Evolutionary conservation across 2,113 vertebrate genomes (phyloP).

Genomic region (Anolis carolinensis): DNA sequence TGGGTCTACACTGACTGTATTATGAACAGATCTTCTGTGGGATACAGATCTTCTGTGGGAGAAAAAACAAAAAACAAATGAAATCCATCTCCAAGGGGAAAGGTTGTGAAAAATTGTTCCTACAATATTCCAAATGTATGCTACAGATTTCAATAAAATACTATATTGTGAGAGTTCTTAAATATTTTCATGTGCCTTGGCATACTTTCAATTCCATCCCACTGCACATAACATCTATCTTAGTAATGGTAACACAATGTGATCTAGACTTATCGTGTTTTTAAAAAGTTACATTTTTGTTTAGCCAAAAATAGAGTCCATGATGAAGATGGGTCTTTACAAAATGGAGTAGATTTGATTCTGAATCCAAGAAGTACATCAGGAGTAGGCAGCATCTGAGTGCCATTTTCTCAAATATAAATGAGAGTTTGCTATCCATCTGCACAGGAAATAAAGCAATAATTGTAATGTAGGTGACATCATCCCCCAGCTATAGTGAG

Average conservation of each 20-base stretch:
- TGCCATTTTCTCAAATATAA: background rate
- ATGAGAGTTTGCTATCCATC: background rate
- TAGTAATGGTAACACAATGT: background rate
- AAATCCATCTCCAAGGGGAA: constrained; percentile 68
- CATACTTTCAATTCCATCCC: background rate
- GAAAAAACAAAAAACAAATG: background rate
- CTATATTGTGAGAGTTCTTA: constrained; percentile 70
- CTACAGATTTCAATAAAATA: constrained; percentile 76
- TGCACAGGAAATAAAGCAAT: background rate
- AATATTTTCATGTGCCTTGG: constrained; percentile 48
- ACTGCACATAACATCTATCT: background rate
- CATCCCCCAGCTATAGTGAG: too few species aligned
- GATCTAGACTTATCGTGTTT: background rate
- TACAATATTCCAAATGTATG: constrained; percentile 67
- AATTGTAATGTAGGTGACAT: too few species aligned
- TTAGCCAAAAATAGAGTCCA: background rate
- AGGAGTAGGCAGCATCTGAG: background rate
- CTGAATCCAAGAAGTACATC: background rate
- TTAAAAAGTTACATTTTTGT: too few species aligned
- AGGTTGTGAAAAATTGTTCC: constrained; percentile 67
- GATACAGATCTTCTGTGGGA: constrained; percentile 70
- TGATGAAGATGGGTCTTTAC: background rate
- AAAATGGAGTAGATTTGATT: background rate
- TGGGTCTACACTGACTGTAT: constrained; percentile 38
- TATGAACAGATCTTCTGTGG: constrained; percentile 66